Evolutionary conservation across 2,113 vertebrate species (phyloP).

Genomic region (Amphilophus citrinellus): DNA sequence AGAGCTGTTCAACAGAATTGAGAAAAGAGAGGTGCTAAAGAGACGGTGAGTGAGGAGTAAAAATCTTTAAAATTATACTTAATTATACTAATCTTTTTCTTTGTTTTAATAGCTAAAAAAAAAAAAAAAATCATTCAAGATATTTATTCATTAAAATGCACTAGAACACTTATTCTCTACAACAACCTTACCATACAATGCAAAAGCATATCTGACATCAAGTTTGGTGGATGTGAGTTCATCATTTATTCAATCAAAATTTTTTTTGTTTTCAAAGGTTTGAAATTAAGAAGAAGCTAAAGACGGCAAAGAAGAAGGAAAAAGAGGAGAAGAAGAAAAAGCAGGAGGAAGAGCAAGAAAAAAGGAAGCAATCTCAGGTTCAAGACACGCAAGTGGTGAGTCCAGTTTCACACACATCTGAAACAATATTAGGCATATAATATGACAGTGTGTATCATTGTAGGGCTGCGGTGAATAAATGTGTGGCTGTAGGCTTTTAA

Average conservation of each 20-base stretch:
- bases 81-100: too few species aligned
- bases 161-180: background rate
- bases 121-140: background rate
- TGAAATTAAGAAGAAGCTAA: conserved; percentile 99
- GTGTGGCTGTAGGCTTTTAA: too few species aligned
- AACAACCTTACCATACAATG: background rate
- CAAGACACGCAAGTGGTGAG: conserved; percentile 93
- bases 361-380: conserved; percentile 95
- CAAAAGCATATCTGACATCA: background rate
- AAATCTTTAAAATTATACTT: background rate
- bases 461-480: too few species aligned
- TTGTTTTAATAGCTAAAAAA: too few species aligned
- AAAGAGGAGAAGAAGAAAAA: conserved; percentile 99
- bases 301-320: conserved; percentile 98
- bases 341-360: conserved; percentile 96
- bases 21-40: conserved; percentile 97
- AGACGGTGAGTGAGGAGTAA: conserved; percentile 86
- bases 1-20: conserved; percentile 97
- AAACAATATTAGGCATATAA: background rate
- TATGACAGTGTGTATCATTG: background rate
- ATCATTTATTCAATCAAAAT: background rate
- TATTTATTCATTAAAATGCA: background rate
- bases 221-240: background rate
- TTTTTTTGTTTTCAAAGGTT: conserved; percentile 82
- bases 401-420: background rate